Evolutionary conservation across 2,888 invertebrate species (phyloP).

Genomic region (Sminthurinus aureus): DNA sequence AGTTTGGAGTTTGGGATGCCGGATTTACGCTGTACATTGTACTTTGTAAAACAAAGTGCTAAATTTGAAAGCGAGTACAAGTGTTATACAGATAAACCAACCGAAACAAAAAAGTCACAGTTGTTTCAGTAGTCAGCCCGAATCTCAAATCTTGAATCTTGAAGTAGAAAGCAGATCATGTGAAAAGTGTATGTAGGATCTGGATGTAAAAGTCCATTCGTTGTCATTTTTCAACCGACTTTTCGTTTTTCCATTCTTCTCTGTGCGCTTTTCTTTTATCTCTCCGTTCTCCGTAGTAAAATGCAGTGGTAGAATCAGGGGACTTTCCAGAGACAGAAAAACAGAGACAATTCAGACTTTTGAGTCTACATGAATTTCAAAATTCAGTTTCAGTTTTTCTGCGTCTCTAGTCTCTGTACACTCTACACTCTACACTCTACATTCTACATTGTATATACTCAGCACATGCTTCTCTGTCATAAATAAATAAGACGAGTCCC

Average conservation of each 20-base stretch:
- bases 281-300: not conserved
- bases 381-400: no score
- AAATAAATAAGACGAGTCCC: not conserved
- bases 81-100: no score
- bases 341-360: not conserved
- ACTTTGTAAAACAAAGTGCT: no score
- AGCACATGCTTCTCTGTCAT: not conserved
- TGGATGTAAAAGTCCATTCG: conserved; percentile 41
- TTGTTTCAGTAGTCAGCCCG: no score
- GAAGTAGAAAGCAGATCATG: conserved; percentile 49
- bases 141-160: not conserved
- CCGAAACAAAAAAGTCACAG: not conserved
- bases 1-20: no score
- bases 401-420: not conserved
- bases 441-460: no score
- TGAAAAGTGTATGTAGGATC: conserved; percentile 36
- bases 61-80: no score
- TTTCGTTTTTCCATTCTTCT: conserved; percentile 1
- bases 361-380: not conserved
- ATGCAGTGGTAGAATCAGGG: not conserved
- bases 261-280: no score
- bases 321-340: not conserved
- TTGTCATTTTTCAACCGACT: conserved; percentile 46
- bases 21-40: no score
- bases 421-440: no score